phyloP scores from a whole-genome alignment of 2,797 vertebrate genomes.

The Gymnodraco acuticeps region DNA sequence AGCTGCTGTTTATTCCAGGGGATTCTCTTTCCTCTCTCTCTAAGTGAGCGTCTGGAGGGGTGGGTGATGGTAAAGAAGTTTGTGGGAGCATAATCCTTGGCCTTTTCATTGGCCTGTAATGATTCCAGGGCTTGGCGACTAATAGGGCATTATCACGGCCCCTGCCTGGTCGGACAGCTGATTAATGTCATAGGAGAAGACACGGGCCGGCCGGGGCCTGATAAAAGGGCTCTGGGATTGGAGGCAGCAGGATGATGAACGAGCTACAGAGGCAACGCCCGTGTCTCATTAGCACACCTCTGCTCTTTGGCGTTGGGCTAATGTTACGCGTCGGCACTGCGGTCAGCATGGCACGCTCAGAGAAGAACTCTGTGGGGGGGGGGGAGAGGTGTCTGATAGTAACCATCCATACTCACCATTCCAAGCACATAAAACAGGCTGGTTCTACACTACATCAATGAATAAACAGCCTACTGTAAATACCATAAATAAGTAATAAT shows the following conservation, averaged over 20 bases:
- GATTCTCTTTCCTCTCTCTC: conserved; percentile 18
- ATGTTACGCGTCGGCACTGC: conserved; percentile 68
- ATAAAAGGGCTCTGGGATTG: conserved; percentile 72
- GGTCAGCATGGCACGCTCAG: conserved; percentile 15
- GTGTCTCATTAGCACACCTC: conserved; percentile 75
- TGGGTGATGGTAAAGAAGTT: conserved; percentile 9
- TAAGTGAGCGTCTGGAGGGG: conserved; percentile 1
- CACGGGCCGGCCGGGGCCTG: conserved; percentile 54
- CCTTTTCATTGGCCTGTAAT: conserved; percentile 78
- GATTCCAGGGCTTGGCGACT: conserved; percentile 67
- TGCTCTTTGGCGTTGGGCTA: conserved; percentile 67
- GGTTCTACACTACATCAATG: neutral
- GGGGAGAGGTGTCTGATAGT: neutral
- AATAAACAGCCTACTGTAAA: neutral
- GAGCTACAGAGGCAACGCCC: conserved; percentile 61
- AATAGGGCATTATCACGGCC: conserved; percentile 78
- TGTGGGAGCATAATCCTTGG: conserved; percentile 71
- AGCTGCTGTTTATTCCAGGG: conserved; percentile 37
- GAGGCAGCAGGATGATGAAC: conserved; percentile 80
- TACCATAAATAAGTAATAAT: neutral
- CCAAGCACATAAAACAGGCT: neutral
- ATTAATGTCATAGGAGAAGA: conserved; percentile 76
- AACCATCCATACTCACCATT: conserved; percentile 10
- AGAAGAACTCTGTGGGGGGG: conserved; percentile 1
- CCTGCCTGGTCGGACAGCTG: conserved; percentile 73